A percentile compares a stretch with the other conserved stretches of the same genome.
phyloP scores from a whole-genome alignment of 1,140 invertebrate genomes.

The Triops longicaudatus region DNA sequence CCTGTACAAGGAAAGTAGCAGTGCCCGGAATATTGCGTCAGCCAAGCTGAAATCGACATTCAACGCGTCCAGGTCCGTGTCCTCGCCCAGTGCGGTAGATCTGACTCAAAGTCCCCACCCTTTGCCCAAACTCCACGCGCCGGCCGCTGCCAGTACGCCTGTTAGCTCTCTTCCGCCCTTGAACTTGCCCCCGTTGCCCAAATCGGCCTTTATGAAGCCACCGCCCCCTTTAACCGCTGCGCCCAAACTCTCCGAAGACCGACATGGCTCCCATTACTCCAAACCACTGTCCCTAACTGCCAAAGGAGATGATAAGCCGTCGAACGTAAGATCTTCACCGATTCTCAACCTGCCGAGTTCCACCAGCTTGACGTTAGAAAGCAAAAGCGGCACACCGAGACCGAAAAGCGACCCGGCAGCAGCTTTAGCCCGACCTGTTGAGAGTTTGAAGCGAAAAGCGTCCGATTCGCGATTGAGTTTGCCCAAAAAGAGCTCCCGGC shows the following conservation, averaged over 20 bases:
- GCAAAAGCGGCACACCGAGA: neutral
- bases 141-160: neutral
- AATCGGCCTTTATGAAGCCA: neutral
- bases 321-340: neutral
- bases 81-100: neutral
- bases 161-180: neutral
- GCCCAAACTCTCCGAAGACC: neutral
- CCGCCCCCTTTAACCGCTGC: neutral
- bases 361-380: neutral
- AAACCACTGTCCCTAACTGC: neutral
- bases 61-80: neutral
- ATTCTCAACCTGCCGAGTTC: neutral
- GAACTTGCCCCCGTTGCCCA: neutral
- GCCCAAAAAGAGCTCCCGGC: neutral
- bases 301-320: neutral
- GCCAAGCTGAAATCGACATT: neutral
- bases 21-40: neutral
- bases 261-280: neutral
- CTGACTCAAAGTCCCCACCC: neutral
- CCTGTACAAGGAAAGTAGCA: slow-evolving; percentile 24
- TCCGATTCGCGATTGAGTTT: neutral
- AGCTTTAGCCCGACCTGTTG: neutral
- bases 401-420: neutral
- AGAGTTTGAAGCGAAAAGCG: neutral
- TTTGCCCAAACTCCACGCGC: neutral